A percentile compares a stretch with the other conserved stretches of the same genome.
Conservation (phyloP, 2,888 invertebrate genomes). For the Phaonia tiefii region DNA sequence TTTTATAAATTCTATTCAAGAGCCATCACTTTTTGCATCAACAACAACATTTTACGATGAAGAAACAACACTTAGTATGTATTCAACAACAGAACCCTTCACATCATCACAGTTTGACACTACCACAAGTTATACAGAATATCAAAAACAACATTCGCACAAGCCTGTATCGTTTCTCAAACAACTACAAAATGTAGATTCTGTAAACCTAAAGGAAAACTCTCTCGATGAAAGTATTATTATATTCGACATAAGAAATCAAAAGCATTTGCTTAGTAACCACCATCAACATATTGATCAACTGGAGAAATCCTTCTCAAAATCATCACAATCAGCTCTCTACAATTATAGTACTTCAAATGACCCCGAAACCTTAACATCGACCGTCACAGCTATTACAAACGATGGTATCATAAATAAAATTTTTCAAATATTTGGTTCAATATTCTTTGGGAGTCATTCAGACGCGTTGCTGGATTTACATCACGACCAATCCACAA, state of each 20-base stretch:
- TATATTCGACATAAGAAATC: slow-evolving; percentile 76
- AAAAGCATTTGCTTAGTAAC: slow-evolving; percentile 52
- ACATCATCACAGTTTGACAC: slow-evolving; percentile 32
- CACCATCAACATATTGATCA: slow-evolving; percentile 12
- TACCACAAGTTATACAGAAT: slow-evolving; percentile 24
- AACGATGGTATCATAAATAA: slow-evolving; percentile 73
- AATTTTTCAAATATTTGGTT: slow-evolving; percentile 75
- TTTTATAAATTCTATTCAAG: slow-evolving; percentile 71
- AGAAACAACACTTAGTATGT: slow-evolving; percentile 39
- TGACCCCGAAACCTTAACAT: slow-evolving; percentile 45
- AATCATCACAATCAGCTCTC: slow-evolving; percentile 13
- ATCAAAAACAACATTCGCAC: neutral
- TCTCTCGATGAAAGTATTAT: slow-evolving; percentile 73
- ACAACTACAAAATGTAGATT: slow-evolving; percentile 68
- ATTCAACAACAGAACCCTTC: slow-evolving; percentile 11
- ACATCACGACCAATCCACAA: slow-evolving; percentile 25
- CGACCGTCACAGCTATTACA: slow-evolving; percentile 36
- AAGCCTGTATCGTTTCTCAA: slow-evolving; percentile 69
- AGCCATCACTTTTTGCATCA: slow-evolving; percentile 33
- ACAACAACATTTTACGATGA: neutral
- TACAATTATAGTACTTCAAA: slow-evolving; percentile 44
- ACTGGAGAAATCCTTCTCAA: neutral
- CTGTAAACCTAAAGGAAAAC: slow-evolving; percentile 11
- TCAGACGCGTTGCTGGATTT: slow-evolving; percentile 67
- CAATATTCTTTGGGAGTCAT: slow-evolving; percentile 72